A percentile compares a stretch with the other conserved stretches of the same genome.
Conservation (phyloP, 2,113 vertebrate species). For the Lampris incognitus region DNA sequence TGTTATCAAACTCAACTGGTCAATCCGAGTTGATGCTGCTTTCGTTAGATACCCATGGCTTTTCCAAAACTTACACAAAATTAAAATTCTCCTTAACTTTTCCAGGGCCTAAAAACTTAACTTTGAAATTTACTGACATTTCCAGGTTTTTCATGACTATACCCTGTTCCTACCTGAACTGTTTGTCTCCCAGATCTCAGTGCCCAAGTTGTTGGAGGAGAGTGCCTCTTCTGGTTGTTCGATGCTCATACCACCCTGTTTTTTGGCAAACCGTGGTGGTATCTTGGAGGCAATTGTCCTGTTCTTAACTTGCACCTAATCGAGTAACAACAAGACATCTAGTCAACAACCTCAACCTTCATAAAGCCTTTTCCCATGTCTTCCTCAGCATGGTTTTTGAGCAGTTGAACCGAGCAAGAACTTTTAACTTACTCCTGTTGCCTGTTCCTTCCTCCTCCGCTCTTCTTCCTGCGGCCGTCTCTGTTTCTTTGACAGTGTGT, state of each 20-base stretch:
- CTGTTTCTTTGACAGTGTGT: slow-evolving; percentile 94
- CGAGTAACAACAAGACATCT: background rate
- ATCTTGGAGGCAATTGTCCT: slow-evolving; percentile 91
- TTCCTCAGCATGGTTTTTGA: background rate
- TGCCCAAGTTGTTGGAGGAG: slow-evolving; percentile 91
- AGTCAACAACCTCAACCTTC: background rate
- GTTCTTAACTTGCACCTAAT: slow-evolving; percentile 88
- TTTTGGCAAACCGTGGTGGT: slow-evolving; percentile 98
- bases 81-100: no score
- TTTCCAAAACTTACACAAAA: no score
- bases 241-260: slow-evolving; percentile 89
- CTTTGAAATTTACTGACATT: no score
- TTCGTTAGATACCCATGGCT: no score
- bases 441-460: slow-evolving; percentile 93
- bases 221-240: slow-evolving; percentile 89
- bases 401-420: background rate
- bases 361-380: background rate
- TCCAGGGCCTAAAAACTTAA: no score
- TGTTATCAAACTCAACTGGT: no score
- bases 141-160: no score
- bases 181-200: slow-evolving; percentile 97
- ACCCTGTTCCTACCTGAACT: slow-evolving; percentile 84
- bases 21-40: no score
- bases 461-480: slow-evolving; percentile 95
- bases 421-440: slow-evolving; percentile 78